Base-by-base conservation (phyloP, 2,113 vertebrate genomes). In the Dasyornis broadbenti region DNA sequence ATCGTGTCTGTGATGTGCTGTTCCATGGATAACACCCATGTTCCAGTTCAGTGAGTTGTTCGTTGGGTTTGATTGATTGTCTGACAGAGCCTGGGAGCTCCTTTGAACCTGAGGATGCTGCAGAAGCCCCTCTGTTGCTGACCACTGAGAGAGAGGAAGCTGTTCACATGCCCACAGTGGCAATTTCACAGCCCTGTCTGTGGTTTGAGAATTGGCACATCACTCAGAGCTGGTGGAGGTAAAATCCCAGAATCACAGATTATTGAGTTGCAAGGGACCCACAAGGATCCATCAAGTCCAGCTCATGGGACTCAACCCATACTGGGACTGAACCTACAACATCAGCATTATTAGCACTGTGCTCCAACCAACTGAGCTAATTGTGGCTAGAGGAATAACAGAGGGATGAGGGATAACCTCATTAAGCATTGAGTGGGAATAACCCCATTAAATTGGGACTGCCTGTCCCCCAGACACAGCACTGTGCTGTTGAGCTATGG, bases 131-230 rank as follows among this genome's bases (percentile, higher is more conserved):
- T 77, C 27, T 60, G 39, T 60, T 53, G n/a, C 61, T 92, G 82
- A 42, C 77, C 73, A 15, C 6, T 75, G 39, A 39, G 45, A 87
- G 65, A 68, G 21, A 15, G 21, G 49, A 83, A 90, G 60, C 39
- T 37, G 45, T 37, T 93, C 28, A 5, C 0, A 0, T 50, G 65
- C 68, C 1, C 0, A 1, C 0, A 0, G 68, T 66, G n/a, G n/a
- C 37, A 24, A 3, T 84, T 83, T 75, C 54, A 37, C 15, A 50
- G 69, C 28, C 22, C 28, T 70, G 28, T 16, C 65, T 75, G 47
- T 70, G 39, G 35, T 59, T 39, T 40, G 70, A 59, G 71, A 68
- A 63, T 28, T 0, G 0, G 24, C 56, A 54, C 17, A 3, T 47
- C 13, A 2, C 56, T 59, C 27, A 3, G 78, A 73, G 47, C 26